These are phyloP conservation scores for Pseudanteris insignis DNA, from an alignment of 2,888 invertebrate genomes.

Conservation along the genomic window DNA sequence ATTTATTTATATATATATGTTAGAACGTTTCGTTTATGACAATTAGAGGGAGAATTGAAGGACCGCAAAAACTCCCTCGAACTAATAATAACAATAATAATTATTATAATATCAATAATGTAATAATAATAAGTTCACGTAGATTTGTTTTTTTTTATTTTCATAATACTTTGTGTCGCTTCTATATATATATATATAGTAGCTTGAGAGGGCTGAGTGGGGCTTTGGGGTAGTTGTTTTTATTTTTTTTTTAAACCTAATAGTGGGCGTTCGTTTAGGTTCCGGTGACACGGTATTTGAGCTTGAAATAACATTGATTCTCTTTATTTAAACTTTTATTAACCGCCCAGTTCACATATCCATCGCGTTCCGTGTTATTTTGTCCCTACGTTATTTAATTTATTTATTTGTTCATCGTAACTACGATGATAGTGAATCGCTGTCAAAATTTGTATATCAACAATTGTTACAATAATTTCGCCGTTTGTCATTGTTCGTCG, in stretches of 20 bases:
- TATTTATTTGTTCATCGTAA: constrained; percentile 12
- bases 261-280: constrained; percentile 29
- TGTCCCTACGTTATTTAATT: constrained; percentile 18
- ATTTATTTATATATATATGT: constrained; percentile 1
- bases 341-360: constrained; percentile 23
- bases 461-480: constrained; percentile 18
- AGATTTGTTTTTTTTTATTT: constrained; percentile 38
- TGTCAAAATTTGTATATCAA: constrained; percentile 29
- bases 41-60: constrained; percentile 38
- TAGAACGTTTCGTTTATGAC: constrained; percentile 36
- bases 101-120: constrained; percentile 39
- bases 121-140: constrained; percentile 48
- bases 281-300: constrained; percentile 56
- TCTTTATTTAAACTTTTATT: constrained; percentile 24
- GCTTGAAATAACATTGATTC: constrained; percentile 59
- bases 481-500: constrained; percentile 6
- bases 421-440: constrained; percentile 31
- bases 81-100: constrained; percentile 39
- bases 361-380: constrained; percentile 30
- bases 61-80: constrained; percentile 36
- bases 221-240: constrained; percentile 41
- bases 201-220: constrained; percentile 44
- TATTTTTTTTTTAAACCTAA: constrained; percentile 30
- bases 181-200: constrained; percentile 47
- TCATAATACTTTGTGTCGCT: constrained; percentile 49